Base-by-base conservation (phyloP, 1,140 invertebrate species). In the Trachymyrmex septentrionalis region DNA sequence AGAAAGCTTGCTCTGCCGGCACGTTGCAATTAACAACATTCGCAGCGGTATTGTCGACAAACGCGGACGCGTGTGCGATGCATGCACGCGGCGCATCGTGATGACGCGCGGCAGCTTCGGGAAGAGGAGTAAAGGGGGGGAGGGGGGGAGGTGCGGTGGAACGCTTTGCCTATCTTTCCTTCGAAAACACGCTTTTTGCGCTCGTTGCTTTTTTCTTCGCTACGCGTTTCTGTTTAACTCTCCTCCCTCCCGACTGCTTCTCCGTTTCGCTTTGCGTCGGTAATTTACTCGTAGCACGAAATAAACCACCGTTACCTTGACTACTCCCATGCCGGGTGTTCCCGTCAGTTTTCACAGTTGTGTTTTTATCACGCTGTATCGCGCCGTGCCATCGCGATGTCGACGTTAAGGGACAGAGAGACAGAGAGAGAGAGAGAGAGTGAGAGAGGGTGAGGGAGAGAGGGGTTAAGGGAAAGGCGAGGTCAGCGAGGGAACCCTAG, bases 301-400 rank as follows among this genome's bases (percentile, higher is more conserved):
- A 91, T 91, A 91, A 91, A 91, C 87, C 81, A 69, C 64, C 87
- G 90, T 91, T 91, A 87, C 87, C 89, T 91, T 91, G 90, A 91
- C 90, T 91, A 91, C 87, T 87, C 89, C 89, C 89, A 82, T 66
- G 85, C 55, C 81, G 63, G 66, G 75, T 85, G 66, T 89, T 88
- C 77, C 87, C 80, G 78, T 85, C 80, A 88, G 87, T 91, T 91
- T 91, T 86, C 89, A 86, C 85, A 81, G 80, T 87, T 91, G 87
- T 67, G 89, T 91, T 91, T 91, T 91, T 91, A 91, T 91, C 89
- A 86, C 77, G 72, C 76, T 86, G 89, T 90, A 90, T 90, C 90
- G 87, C 81, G 69, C 27, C 72, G 89, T 90, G 86, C 72, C 87
- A 87, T 87, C 84, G 82, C 84, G 77, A 86, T 86, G 27, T 55